Percentiles rank a stretch among this genome's conserved stretches.
Evolutionary conservation across 1,140 invertebrate species (phyloP).

Genomic region (Danaus melanippus): DNA sequence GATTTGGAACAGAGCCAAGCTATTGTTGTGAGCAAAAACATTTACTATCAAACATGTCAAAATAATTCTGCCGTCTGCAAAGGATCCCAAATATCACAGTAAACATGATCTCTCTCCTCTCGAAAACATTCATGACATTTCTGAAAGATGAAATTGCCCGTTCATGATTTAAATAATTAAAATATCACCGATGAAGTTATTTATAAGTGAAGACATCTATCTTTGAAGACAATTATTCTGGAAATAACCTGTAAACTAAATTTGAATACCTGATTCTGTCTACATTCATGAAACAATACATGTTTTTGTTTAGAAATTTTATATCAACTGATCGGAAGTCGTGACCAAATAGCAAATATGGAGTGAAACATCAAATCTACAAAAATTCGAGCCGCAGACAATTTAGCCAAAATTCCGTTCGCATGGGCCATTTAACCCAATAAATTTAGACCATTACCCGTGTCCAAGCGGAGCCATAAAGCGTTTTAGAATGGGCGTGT

Average conservation of each 20-base stretch:
- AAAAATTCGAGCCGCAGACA: conserved; percentile 62
- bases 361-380: conserved; percentile 52
- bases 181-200: too few relatives aligned
- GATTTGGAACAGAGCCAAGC: conserved; percentile 27
- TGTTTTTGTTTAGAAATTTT: too few relatives aligned
- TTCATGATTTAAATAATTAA: too few relatives aligned
- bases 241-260: too few relatives aligned
- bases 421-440: conserved; percentile 60
- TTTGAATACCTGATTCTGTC: too few relatives aligned
- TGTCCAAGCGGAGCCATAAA: conserved; percentile 52
- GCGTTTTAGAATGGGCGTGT: conserved; percentile 45
- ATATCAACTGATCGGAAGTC: too few relatives aligned
- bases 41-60: conserved; percentile 20
- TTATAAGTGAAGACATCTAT: too few relatives aligned
- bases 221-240: too few relatives aligned
- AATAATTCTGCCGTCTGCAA: conserved; percentile 13
- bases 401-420: conserved; percentile 50
- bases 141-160: too few relatives aligned
- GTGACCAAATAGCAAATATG: conserved; percentile 2
- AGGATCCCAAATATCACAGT: conserved; percentile 6
- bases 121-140: too few relatives aligned
- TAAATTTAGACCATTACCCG: conserved; percentile 65
- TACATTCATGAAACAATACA: too few relatives aligned
- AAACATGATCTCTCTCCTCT: too few relatives aligned
- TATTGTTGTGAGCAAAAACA: conserved; percentile 26